Evolutionary conservation across 1,140 invertebrate genomes (phyloP), one percentile per base, ranked within the genome.

Genomic region (Diuraphis noxia): DNA sequence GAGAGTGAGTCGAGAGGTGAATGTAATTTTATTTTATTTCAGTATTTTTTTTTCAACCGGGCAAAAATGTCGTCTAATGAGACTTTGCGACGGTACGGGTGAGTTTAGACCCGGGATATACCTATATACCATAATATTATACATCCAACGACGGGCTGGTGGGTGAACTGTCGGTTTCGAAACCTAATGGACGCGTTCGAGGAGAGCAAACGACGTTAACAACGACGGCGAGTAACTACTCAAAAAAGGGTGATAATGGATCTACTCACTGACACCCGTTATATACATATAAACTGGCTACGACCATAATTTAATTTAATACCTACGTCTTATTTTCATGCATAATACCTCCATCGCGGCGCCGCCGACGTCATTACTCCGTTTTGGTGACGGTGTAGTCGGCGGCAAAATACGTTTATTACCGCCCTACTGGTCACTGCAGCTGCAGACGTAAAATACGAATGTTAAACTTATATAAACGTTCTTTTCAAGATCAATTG

Each of bases 171-270:
- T 79, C 77, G 36, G 56, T 72, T 72, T 72, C 56, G 56, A 72
- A 72, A 72, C 30, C 30, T 72, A 72, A 72, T 72, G 56, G 56
- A 72, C 56, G 56, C 56, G 56, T 72, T 72, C 56, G 56, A 72
- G n/a, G 30, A n/a, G 56, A 72, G 56, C 56, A 72, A 72, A 72
- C 30, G 30, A 72, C 30, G 56, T 72, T 72, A 72, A 72, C 56
- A 72, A 72, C 56, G 17, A 30, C 56, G 30, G 30, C 30, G 56
- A 72, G 30, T 72, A n/a, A n/a, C n/a, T n/a, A 5, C 17, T 72
- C 56, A 72, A 72, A 72, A 72, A 72, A 72, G 56, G 56, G 56
- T 72, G 56, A 72, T 72, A 72, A 72, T 72, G 56, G 56, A 72
- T 30, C 30, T 63, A 63, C 56, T 63, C 56, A n/a, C 56, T n/a